phyloP scores from a whole-genome alignment of 2,797 vertebrate genomes.

The Acipenser transmontanus region DNA sequence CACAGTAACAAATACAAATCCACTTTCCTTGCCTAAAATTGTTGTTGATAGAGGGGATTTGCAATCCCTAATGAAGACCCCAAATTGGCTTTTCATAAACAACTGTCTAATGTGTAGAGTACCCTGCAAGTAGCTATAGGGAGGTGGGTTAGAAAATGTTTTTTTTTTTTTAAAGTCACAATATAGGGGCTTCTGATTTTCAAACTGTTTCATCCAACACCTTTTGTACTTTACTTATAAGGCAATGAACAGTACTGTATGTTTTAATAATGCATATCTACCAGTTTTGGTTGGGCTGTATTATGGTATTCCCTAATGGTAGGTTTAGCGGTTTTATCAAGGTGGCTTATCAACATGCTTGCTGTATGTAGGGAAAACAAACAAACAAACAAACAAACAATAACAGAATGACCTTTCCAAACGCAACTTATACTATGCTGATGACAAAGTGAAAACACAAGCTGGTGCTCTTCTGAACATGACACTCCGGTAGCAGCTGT shows the following conservation, averaged over 20 bases:
- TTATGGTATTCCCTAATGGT: not conserved
- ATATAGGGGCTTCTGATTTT: too few relatives aligned
- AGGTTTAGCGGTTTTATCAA: not conserved
- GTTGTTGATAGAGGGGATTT: too few relatives aligned
- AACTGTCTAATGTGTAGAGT: too few relatives aligned
- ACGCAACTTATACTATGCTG: slow-evolving; percentile 53
- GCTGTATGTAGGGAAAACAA: not conserved
- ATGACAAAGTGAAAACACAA: slow-evolving; percentile 50
- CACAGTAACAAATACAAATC: too few relatives aligned
- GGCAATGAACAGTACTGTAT: not conserved
- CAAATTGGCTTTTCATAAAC: too few relatives aligned
- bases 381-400: slow-evolving; percentile 3
- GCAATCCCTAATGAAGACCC: too few relatives aligned
- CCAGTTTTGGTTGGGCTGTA: not conserved
- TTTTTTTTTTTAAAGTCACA: too few relatives aligned
- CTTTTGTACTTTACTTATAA: not conserved
- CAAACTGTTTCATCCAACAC: too few relatives aligned
- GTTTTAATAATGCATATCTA: not conserved
- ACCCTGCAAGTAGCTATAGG: too few relatives aligned
- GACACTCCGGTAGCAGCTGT: slow-evolving; percentile 61
- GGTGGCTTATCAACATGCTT: slow-evolving; percentile 4
- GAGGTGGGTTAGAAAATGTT: too few relatives aligned
- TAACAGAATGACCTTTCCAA: slow-evolving; percentile 56
- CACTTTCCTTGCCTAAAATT: too few relatives aligned
- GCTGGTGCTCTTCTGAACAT: slow-evolving; percentile 48